Base-by-base conservation (phyloP, 2,888 invertebrate species). In the Leptura quadrifasciata region DNA sequence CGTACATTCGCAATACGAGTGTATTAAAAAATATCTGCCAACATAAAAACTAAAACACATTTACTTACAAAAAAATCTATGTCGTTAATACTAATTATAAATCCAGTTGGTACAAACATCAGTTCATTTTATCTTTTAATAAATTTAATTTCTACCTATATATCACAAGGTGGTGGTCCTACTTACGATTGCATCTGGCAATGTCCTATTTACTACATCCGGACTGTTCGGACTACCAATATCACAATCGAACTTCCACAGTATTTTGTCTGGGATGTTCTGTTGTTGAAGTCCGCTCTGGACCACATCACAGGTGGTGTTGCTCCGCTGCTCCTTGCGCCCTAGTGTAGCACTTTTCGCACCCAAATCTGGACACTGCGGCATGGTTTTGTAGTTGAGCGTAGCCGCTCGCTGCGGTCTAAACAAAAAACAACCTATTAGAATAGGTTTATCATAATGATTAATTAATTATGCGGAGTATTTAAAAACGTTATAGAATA, bases 241-340 rank as follows among this genome's bases (percentile, higher is more conserved):
- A 86, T 89, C 89, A 88, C 89, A 88, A 84, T 89, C 89, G 82
- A 89, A 89, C 82, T 88, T 88, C 89, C 89, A 89, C 82, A 89
- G 83, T 76, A 89, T 89, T 78, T 86, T 88, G 79, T 89, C 88
- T 39, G 88, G 97, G 95, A 27, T 97, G 95, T 75, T 96, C 31
- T 55, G 55, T n/a, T 10, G 96, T 94, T n/a, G 96, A 94, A 90
- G 97, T 96, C 85, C 97, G 96, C 88, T 96, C 94, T 69, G 97
- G 95, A 72, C 98, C 96, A 81, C 96, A 91, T 88, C 98, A 95
- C 83, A 98, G 88, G 21, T 96, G 96, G 78, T 95, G 91, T 79
- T 74, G 70, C 57, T 47, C 10, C 47, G 47, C 24, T 64, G 64
- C 57, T 61, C 60, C 61, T 15, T 60, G 17, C 79, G 70, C 1